Conservation (phyloP, 1,140 invertebrate species). For the Bombus confusus region DNA sequence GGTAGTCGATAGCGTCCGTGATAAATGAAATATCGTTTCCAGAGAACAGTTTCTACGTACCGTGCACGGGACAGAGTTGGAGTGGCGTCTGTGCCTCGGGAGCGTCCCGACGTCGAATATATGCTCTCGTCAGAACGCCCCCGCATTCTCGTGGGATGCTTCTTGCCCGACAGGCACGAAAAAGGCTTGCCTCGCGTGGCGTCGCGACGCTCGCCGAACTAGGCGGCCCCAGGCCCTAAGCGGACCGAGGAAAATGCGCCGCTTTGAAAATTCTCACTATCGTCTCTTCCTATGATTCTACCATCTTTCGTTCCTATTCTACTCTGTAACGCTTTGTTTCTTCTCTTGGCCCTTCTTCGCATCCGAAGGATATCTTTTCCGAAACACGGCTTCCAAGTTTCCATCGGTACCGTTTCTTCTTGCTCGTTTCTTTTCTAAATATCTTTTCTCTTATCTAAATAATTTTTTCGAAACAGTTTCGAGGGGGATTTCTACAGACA, state of each 20-base stretch:
- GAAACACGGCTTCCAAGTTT: no score
- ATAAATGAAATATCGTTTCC: conserved; percentile 16
- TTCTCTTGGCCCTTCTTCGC: no score
- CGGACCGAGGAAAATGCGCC: conserved; percentile 46
- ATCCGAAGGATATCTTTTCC: background rate
- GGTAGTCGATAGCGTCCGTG: conserved; percentile 18
- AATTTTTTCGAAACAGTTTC: no score
- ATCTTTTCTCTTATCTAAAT: no score
- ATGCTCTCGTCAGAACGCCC: conserved; percentile 82
- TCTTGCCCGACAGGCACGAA: conserved; percentile 81
- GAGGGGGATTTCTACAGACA: no score
- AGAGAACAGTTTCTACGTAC: conserved; percentile 75
- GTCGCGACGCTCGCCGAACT: conserved; percentile 80
- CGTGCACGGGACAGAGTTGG: conserved; percentile 82
- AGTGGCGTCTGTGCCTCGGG: conserved; percentile 81
- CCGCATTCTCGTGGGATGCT: conserved; percentile 80
- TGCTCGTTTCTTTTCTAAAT: no score
- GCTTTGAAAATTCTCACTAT: conserved; percentile 41
- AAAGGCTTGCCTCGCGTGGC: conserved; percentile 81
- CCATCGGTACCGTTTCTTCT: no score
- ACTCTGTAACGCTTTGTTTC: background rate
- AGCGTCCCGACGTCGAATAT: conserved; percentile 81
- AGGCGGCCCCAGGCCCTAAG: conserved; percentile 67
- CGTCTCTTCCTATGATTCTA: background rate
- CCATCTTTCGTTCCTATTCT: background rate